Conservation (phyloP, 2,888 invertebrate genomes). For the Drosophila rubida region DNA sequence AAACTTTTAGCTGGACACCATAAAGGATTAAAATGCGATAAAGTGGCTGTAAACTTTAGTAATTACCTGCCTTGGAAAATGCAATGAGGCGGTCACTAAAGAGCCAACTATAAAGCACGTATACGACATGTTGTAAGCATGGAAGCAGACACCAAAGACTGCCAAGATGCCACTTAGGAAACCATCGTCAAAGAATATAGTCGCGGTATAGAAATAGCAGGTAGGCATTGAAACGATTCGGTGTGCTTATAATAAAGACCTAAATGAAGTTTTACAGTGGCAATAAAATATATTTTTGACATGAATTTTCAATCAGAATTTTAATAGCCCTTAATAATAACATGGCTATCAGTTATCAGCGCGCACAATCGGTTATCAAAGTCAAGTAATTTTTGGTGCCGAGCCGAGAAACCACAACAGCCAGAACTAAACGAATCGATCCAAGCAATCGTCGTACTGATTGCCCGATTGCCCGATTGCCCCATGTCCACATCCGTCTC, state of each 20-base stretch:
- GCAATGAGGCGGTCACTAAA: slow-evolving; percentile 1
- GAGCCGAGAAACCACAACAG: slow-evolving; percentile 39
- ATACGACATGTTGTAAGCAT: slow-evolving; percentile 31
- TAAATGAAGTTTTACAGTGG: slow-evolving; percentile 74
- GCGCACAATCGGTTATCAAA: slow-evolving; percentile 79
- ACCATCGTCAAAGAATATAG: neutral
- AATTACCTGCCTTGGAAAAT: neutral
- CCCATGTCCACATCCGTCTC: slow-evolving; percentile 27
- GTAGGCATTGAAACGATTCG: slow-evolving; percentile 18
- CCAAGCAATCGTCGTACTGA: slow-evolving; percentile 42
- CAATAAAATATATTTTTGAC: slow-evolving; percentile 83
- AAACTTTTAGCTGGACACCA: neutral
- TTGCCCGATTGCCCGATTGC: slow-evolving; percentile 31
- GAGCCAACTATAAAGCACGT: slow-evolving; percentile 19
- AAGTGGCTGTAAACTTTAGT: neutral
- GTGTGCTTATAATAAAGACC: slow-evolving; percentile 56
- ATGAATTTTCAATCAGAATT: slow-evolving; percentile 85
- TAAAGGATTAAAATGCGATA: neutral
- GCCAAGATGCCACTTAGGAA: neutral
- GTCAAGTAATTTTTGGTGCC: slow-evolving; percentile 59
- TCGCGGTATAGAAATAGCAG: neutral
- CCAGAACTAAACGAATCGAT: slow-evolving; percentile 15
- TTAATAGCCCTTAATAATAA: slow-evolving; percentile 84
- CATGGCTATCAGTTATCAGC: slow-evolving; percentile 82
- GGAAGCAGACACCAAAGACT: neutral